Evolutionary conservation across 2,113 vertebrate genomes (phyloP).

Genomic region (Xerus inauris): DNA sequence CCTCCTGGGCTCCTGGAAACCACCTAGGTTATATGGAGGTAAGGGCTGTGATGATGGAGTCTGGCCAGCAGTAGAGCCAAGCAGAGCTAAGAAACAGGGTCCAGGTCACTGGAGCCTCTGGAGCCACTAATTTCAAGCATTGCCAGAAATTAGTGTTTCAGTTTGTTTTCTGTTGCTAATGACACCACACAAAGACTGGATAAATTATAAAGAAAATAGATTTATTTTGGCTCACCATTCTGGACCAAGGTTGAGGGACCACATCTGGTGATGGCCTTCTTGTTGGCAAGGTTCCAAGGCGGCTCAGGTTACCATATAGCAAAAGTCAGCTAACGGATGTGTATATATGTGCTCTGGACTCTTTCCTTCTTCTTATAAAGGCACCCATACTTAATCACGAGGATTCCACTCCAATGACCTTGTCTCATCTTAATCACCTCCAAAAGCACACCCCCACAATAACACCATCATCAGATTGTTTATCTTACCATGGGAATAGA

Average conservation of each 20-base stretch:
- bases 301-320: background rate
- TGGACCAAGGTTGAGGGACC: background rate
- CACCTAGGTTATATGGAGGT: background rate
- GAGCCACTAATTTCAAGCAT: background rate
- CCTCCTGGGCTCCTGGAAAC: background rate
- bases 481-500: background rate
- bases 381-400: background rate
- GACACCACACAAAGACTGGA: background rate
- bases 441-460: background rate
- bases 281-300: background rate
- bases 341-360: background rate
- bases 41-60: background rate
- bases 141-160: background rate
- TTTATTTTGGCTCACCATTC: background rate
- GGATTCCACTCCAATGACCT: background rate
- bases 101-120: background rate
- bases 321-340: background rate
- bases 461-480: background rate
- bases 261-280: background rate
- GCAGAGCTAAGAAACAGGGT: background rate
- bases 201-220: background rate
- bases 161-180: background rate
- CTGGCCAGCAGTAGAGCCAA: background rate
- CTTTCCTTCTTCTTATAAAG: background rate
- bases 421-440: background rate